These are phyloP conservation scores for Hylaeus volcanicus DNA, from an alignment of 1,140 invertebrate genomes.

Conservation along the genomic window DNA sequence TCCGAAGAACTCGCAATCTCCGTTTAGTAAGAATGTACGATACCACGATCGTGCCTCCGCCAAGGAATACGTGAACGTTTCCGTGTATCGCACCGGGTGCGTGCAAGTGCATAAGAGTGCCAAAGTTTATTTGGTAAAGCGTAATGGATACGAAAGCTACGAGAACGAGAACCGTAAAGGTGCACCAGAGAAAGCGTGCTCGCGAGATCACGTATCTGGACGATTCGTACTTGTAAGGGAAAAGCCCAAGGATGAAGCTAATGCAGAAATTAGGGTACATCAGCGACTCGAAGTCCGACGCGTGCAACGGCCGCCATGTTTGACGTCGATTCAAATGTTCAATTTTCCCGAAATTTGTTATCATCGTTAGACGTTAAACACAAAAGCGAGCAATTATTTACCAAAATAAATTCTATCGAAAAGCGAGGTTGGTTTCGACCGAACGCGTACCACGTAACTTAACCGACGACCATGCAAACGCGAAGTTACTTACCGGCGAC, in stretches of 20 bases:
- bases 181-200: slow-evolving; percentile 31
- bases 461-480: background rate
- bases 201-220: slow-evolving; percentile 32
- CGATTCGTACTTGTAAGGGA: slow-evolving; percentile 53
- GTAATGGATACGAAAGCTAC: background rate
- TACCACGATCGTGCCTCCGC: slow-evolving; percentile 25
- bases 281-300: slow-evolving; percentile 59
- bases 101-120: background rate
- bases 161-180: slow-evolving; percentile 23
- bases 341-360: background rate
- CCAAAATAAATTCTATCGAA: background rate
- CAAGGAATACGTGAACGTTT: slow-evolving; percentile 64
- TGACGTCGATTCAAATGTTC: background rate
- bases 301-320: slow-evolving; percentile 54
- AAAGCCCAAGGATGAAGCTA: slow-evolving; percentile 51
- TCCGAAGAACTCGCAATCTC: slow-evolving; percentile 60
- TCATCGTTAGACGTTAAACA: slow-evolving; percentile 5
- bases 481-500: background rate
- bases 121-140: slow-evolving; percentile 62
- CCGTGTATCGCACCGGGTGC: slow-evolving; percentile 59
- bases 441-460: background rate
- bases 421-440: background rate
- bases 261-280: slow-evolving; percentile 60
- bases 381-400: no score
- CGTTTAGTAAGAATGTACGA: slow-evolving; percentile 41